A percentile compares a stretch with the other conserved stretches of the same genome.
Conservation (phyloP, 1,140 invertebrate species). For the Drosophila equinoxialis region DNA sequence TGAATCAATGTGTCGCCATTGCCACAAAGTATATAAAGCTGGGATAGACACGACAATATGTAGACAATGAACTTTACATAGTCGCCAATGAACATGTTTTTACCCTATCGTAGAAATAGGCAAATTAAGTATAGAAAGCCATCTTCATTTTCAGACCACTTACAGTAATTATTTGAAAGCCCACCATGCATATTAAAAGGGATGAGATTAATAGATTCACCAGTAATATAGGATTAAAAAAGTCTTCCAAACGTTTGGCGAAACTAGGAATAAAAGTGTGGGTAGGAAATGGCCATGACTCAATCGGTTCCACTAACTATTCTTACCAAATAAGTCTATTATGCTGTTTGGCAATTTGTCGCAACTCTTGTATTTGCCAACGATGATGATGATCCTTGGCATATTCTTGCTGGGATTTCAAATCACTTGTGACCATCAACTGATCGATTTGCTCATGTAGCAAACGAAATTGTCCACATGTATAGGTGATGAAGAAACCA, state of each 20-base stretch:
- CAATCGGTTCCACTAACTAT: too few species aligned
- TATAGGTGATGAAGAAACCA: constrained; percentile 77
- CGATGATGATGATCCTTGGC: not conserved
- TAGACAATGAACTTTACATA: constrained; percentile 77
- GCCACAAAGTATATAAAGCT: constrained; percentile 73
- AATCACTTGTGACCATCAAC: constrained; percentile 23
- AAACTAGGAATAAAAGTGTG: constrained; percentile 44
- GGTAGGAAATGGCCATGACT: too few species aligned
- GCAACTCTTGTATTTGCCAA: constrained; percentile 31
- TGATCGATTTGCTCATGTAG: constrained; percentile 62
- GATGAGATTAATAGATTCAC: constrained; percentile 75
- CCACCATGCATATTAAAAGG: constrained; percentile 79
- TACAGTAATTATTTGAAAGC: constrained; percentile 79
- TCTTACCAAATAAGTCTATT: constrained; percentile 67
- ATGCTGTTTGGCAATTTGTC: constrained; percentile 54
- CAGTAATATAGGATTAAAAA: constrained; percentile 78
- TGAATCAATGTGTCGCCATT: constrained; percentile 75
- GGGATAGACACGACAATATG: constrained; percentile 69
- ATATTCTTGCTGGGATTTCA: not conserved
- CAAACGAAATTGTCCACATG: constrained; percentile 73
- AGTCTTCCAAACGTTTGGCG: constrained; percentile 59
- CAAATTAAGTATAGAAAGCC: not conserved
- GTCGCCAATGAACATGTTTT: constrained; percentile 75
- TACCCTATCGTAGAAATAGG: constrained; percentile 38
- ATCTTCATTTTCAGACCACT: constrained; percentile 10